Evolutionary conservation across 2,113 vertebrate genomes (phyloP).

Genomic region (Cryptotis parvus): DNA sequence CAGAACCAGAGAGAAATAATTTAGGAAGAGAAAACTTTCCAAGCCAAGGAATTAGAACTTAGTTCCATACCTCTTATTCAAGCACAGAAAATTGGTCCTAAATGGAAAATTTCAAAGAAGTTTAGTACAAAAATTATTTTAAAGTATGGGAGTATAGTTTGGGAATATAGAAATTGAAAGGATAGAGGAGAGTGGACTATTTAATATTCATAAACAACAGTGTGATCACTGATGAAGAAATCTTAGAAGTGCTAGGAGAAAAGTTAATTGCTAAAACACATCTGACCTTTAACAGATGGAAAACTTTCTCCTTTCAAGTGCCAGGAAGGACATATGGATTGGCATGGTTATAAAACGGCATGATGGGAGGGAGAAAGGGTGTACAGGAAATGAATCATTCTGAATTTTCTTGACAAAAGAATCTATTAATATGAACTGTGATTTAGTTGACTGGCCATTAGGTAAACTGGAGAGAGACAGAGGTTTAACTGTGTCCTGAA

Average conservation of each 20-base stretch:
- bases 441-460: not conserved
- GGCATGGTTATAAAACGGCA: not conserved
- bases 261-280: conserved; percentile 34
- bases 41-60: conserved; percentile 30
- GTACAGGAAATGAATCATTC: not conserved
- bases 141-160: not conserved
- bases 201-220: conserved; percentile 28
- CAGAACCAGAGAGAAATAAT: not conserved
- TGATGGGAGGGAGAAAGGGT: not conserved
- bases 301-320: conserved; percentile 15
- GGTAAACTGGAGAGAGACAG: not conserved
- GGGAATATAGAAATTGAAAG: not conserved
- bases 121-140: conserved; percentile 19
- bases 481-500: not conserved
- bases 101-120: not conserved
- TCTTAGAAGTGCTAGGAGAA: not conserved
- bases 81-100: not conserved
- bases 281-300: conserved; percentile 31
- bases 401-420: conserved; percentile 38
- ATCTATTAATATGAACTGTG: not conserved
- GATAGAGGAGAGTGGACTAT: not conserved
- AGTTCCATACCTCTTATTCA: not conserved
- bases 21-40: not conserved
- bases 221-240: not conserved
- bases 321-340: not conserved